Base-by-base conservation (phyloP, 2,797 vertebrate genomes). In the Luscinia luscinia region DNA sequence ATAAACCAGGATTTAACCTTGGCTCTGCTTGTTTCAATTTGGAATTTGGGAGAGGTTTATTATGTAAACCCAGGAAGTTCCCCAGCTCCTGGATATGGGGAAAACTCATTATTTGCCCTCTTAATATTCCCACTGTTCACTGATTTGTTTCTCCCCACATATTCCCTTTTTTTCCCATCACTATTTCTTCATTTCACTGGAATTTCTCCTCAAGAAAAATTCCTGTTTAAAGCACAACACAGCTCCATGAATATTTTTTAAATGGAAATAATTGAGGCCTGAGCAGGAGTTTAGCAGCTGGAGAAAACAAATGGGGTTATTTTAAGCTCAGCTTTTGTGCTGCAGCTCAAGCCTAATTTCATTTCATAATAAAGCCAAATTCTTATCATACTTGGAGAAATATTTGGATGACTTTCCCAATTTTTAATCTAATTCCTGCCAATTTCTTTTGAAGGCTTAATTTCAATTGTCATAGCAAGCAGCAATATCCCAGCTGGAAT, bases 401-500 rank as follows among this genome's bases (percentile, higher is more conserved):
- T 24, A 87, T 59, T 55, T 28, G 19, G 51, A 52, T 45, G 81
- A 64, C 76, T 95, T 76, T 45, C 86, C 79, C 83, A 5, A 26
- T 68, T 57, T 77, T 64, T 61, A 66, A 41, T 64, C 36, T 8
- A 34, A 84, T 64, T 48, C 41, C 51, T 84, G 81, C 81, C 69
- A 64, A 57, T 74, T 64, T 49, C 1, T 51, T 79, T 52, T 36
- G 82, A 75, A 90, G 63, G 9, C 23, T 91, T 84, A 20, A 90
- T 82, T 90, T 90, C 84, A 76, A 70, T n/a, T 73, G 84, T 76
- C 36, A 24, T 18, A 59, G 58, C 90, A 58, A 88, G 73, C 32
- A 62, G 61, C 70, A 5, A 5, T 3, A 22, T 75, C 52, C 52
- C 15, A 2, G 17, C 32, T 36, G 75, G 67, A 83, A 66, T 1